Evolutionary conservation across 1,140 invertebrate species (phyloP).

Genomic region (Ylistrum balloti): DNA sequence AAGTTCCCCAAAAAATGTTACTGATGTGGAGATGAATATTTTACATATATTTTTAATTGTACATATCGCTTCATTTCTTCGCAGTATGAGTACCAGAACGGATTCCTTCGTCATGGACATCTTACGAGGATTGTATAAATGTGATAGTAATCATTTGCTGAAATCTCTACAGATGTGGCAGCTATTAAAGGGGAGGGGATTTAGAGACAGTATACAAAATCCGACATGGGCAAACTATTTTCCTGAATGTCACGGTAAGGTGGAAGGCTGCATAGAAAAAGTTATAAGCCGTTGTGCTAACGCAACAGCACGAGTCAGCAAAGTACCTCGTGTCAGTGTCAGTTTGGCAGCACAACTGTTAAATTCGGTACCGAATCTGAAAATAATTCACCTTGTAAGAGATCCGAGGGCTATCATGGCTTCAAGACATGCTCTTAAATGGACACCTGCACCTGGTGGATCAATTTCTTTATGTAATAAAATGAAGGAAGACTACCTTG

Average conservation of each 20-base stretch:
- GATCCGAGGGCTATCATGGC: not conserved
- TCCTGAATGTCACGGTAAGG: not conserved
- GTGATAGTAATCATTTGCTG: not conserved
- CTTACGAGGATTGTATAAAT: not conserved
- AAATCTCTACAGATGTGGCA: not conserved
- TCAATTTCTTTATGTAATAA: not conserved
- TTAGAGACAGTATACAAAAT: not conserved
- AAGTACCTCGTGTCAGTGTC: not conserved
- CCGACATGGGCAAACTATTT: not conserved
- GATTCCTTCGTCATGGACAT: not conserved
- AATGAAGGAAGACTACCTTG: not conserved
- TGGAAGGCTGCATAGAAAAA: not conserved
- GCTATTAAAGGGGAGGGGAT: not conserved
- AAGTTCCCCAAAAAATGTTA: too few relatives aligned
- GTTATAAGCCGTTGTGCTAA: not conserved
- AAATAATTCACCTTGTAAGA: not conserved
- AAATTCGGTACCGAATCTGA: not conserved
- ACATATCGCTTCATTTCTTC: too few relatives aligned
- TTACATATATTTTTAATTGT: too few relatives aligned
- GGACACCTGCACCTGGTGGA: not conserved
- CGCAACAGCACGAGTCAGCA: not conserved
- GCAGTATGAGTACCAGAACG: not conserved
- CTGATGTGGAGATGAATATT: too few relatives aligned
- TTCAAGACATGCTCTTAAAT: not conserved
- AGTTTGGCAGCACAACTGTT: not conserved